Conservation (phyloP, 2,888 invertebrate genomes). For the Ectropis crepuscularia region DNA sequence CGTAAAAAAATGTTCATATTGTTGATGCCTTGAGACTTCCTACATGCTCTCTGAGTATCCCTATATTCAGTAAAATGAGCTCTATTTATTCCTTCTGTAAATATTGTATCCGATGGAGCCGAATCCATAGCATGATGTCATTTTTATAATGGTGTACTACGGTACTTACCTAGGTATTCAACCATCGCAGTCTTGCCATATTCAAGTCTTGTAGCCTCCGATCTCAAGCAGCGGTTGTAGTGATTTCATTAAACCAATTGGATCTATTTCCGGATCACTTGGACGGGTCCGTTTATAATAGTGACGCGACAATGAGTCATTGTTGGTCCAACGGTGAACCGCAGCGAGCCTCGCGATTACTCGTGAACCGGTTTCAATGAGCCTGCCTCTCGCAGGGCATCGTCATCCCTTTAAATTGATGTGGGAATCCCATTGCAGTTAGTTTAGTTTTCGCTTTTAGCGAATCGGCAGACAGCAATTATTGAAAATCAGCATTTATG, state of each 20-base stretch:
- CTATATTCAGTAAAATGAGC: not conserved
- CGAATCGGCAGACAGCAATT: too few relatives aligned
- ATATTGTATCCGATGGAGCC: slow-evolving; percentile 8
- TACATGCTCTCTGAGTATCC: not conserved
- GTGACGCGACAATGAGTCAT: slow-evolving; percentile 42
- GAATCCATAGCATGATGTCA: slow-evolving; percentile 21
- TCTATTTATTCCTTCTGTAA: slow-evolving; percentile 1
- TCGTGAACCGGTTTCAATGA: slow-evolving; percentile 37
- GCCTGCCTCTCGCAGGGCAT: slow-evolving; percentile 16
- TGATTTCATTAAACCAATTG: slow-evolving; percentile 40
- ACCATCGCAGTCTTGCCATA: not conserved
- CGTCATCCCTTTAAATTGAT: slow-evolving; percentile 16
- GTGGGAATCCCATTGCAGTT: slow-evolving; percentile 11
- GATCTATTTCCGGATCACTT: slow-evolving; percentile 54
- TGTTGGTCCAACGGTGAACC: slow-evolving; percentile 30
- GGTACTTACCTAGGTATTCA: not conserved
- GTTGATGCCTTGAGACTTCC: too few relatives aligned
- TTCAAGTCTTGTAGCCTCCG: not conserved
- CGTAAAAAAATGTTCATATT: too few relatives aligned
- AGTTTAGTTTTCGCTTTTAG: not conserved
- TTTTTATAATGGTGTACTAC: not conserved
- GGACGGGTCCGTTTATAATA: slow-evolving; percentile 37
- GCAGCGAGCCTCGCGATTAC: slow-evolving; percentile 12
- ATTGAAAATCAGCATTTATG: too few relatives aligned
- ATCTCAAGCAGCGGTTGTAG: slow-evolving; percentile 14